Conservation (phyloP, 2,888 invertebrate species). For the Microctonus hyperodae region DNA sequence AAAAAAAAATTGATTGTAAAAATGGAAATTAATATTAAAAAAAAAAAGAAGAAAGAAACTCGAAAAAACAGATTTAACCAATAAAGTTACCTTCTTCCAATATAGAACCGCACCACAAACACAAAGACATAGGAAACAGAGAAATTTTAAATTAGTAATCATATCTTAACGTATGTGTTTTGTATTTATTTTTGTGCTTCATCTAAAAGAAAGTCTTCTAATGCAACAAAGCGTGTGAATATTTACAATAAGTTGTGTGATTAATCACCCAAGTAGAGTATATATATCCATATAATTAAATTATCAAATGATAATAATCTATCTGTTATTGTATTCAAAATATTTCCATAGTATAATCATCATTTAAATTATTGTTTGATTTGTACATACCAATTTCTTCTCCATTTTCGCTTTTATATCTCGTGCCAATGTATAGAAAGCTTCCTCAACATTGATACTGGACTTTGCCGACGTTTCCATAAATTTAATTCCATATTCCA, state of each 20-base stretch:
- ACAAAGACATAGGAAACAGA: slow-evolving; percentile 61
- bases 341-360: slow-evolving; percentile 31
- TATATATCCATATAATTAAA: not conserved
- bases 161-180: slow-evolving; percentile 28
- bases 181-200: not conserved
- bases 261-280: not conserved
- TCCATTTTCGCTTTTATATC: slow-evolving; percentile 99
- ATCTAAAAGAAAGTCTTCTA: not conserved
- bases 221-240: not conserved
- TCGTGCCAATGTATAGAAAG: slow-evolving; percentile 95
- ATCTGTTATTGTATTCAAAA: not conserved
- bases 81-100: slow-evolving; percentile 62
- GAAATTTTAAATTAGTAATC: slow-evolving; percentile 54
- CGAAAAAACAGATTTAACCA: slow-evolving; percentile 44
- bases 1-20: slow-evolving; percentile 27
- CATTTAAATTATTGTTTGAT: slow-evolving; percentile 42
- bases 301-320: not conserved
- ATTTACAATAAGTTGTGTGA: not conserved
- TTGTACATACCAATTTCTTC: slow-evolving; percentile 87
- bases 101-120: slow-evolving; percentile 62
- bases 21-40: not conserved
- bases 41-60: slow-evolving; percentile 37
- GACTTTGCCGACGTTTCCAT: slow-evolving; percentile 99
- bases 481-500: slow-evolving; percentile 98
- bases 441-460: slow-evolving; percentile 96